Evolutionary conservation across 1,140 invertebrate species (phyloP), one percentile per base, ranked within the genome.

Genomic region (Helicoverpa armigera): DNA sequence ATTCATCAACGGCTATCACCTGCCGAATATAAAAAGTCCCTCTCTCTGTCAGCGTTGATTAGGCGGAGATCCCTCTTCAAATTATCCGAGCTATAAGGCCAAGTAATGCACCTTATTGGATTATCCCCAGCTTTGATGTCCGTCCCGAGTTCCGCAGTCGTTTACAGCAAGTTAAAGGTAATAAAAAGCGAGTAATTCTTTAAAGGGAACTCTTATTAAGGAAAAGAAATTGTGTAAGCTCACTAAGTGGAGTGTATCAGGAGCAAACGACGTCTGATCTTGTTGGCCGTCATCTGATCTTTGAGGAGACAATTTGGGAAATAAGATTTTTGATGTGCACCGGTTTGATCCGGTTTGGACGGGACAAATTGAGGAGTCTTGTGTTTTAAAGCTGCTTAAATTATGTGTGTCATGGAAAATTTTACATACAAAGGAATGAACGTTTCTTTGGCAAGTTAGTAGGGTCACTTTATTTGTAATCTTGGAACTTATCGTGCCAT

Each of bases 121-220:
- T 92, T 91, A 91, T 83, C 81, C 80, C 43, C 56, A 16, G 82
- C 88, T 92, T 92, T 92, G 90, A 92, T 90, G 88, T 91, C 88
- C 73, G 84, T 80, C 82, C 82, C 79, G 77, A 75, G 81, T 80
- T 83, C 51, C 61, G 31, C 54, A 83, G 56, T 84, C 85, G 85
- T 86, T 88, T 87, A 86, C 82, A 81, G 67, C 83, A 83, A 82
- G 86, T 88, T 90, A 87, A 86, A 83, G 83, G 80, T 81, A 89
- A 86, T 86, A 85, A 89, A 88, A 87, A 85, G 84, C 81, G 82
- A 83, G 80, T 87, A 87, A 89, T 86, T 89, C 84, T 84, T 84
- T 85, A 86, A 88, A 86, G 82, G 81, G 73, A 79, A 50, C 65
- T 83, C 85, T 86, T 88, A 85, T 90, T 86, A 85, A 84, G 76